phyloP scores from a whole-genome alignment of 2,888 invertebrate genomes.

The Sceliomorpha sp. region DNA sequence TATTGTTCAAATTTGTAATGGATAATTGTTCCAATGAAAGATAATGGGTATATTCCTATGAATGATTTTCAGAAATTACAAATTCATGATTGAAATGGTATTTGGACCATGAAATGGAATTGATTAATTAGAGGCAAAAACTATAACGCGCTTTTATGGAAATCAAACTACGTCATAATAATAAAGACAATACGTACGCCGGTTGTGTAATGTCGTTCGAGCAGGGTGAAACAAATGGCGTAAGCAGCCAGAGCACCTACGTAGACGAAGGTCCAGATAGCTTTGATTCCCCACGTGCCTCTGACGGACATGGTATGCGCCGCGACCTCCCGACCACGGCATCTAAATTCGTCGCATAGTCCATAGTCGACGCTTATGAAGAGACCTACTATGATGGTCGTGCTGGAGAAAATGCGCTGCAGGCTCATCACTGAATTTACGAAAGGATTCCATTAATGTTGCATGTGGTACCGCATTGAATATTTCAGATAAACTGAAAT shows the following conservation, averaged over 20 bases:
- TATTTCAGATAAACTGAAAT: no score
- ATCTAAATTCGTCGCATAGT: conserved; percentile 83
- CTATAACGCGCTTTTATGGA: no score
- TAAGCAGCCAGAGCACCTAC: conserved; percentile 82
- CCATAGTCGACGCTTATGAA: conserved; percentile 84
- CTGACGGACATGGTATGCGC: conserved; percentile 65
- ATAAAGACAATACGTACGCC: conserved; percentile 66
- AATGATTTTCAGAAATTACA: no score
- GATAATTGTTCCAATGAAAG: no score
- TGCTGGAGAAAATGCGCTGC: conserved; percentile 83
- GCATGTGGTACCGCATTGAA: background rate
- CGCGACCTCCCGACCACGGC: conserved; percentile 81
- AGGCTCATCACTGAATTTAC: conserved; percentile 82
- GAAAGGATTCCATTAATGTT: conserved; percentile 23
- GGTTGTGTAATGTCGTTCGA: conserved; percentile 79
- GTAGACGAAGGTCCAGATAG: conserved; percentile 83
- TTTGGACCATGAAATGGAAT: no score
- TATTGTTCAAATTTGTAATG: no score
- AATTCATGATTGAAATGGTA: no score
- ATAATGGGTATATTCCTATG: no score
- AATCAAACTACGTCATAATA: conserved; percentile 60
- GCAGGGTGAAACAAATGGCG: conserved; percentile 81
- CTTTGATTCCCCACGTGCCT: conserved; percentile 81
- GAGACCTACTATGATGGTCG: conserved; percentile 83
- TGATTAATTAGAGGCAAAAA: no score